Conservation (phyloP, 2,797 vertebrate species). For the Sorex maritimensis region DNA sequence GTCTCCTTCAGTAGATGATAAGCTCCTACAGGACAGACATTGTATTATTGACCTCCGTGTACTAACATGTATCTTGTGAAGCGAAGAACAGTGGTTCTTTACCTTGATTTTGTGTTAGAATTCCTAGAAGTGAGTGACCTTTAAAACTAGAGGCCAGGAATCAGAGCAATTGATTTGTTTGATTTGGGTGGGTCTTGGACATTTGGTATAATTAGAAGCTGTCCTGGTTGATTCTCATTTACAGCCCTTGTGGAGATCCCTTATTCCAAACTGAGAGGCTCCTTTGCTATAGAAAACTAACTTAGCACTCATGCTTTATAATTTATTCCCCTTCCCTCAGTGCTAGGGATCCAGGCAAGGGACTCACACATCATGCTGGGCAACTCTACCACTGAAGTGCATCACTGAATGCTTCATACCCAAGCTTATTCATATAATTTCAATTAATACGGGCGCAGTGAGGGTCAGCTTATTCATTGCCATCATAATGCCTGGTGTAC, state of each 20-base stretch:
- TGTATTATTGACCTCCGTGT: neutral
- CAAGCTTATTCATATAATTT: too few relatives aligned
- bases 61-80: neutral
- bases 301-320: neutral
- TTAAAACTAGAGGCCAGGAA: neutral
- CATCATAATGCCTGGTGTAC: neutral
- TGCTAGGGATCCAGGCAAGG: too few relatives aligned
- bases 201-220: neutral
- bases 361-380: too few relatives aligned
- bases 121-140: constrained; percentile 5
- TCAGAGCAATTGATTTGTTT: constrained; percentile 44
- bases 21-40: neutral
- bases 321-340: too few relatives aligned
- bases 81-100: constrained; percentile 20
- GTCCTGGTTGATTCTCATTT: neutral
- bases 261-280: neutral
- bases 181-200: neutral
- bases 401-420: too few relatives aligned
- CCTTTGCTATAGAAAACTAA: neutral
- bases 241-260: neutral
- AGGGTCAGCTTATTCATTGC: neutral
- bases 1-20: constrained; percentile 11
- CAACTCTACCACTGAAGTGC: too few relatives aligned
- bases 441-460: constrained; percentile 1
- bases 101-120: constrained; percentile 10